These are phyloP conservation scores for Notarius lentiginosus DNA, from an alignment of 2,113 vertebrate species.

Conservation along the genomic window DNA sequence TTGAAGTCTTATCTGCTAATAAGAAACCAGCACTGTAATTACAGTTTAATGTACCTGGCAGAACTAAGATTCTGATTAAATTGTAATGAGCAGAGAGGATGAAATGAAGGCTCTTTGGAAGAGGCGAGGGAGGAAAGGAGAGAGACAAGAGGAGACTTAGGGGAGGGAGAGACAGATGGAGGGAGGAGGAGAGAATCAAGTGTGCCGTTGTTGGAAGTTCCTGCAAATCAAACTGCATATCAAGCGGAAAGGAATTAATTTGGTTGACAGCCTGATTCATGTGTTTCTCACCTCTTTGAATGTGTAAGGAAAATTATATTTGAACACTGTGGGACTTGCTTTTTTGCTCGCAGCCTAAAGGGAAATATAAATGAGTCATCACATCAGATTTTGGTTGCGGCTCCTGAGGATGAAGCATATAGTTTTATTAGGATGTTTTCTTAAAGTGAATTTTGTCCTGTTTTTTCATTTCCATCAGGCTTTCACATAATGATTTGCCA, in stretches of 20 bases:
- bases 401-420: neutral
- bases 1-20: slow-evolving; percentile 57
- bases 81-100: slow-evolving; percentile 42
- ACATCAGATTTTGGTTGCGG: slow-evolving; percentile 5
- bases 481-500: neutral
- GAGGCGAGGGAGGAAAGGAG: slow-evolving; percentile 7
- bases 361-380: slow-evolving; percentile 34
- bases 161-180: slow-evolving; percentile 12
- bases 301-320: slow-evolving; percentile 13
- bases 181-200: slow-evolving; percentile 1
- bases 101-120: slow-evolving; percentile 8
- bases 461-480: neutral
- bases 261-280: slow-evolving; percentile 42
- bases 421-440: neutral
- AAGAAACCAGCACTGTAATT: slow-evolving; percentile 54
- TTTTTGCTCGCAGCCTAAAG: slow-evolving; percentile 13
- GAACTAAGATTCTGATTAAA: slow-evolving; percentile 51
- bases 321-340: neutral
- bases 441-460: neutral
- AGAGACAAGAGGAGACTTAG: slow-evolving; percentile 5
- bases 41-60: slow-evolving; percentile 56
- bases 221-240: slow-evolving; percentile 23
- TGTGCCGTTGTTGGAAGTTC: slow-evolving; percentile 12
- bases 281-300: slow-evolving; percentile 20
- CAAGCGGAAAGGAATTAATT: slow-evolving; percentile 10